Evolutionary conservation across 2,888 invertebrate species (phyloP).

Genomic region (Phortica okadai): DNA sequence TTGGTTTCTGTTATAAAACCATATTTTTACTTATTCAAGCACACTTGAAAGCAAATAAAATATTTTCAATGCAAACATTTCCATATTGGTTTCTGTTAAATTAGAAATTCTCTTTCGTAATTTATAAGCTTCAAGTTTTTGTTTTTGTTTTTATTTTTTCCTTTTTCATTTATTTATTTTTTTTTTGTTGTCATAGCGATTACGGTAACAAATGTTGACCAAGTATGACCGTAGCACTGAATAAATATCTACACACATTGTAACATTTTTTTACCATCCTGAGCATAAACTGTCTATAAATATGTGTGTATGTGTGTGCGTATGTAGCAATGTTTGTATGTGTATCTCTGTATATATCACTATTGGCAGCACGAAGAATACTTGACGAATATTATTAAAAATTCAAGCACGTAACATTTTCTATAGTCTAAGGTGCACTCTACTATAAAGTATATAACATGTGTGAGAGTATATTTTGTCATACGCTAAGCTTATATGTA

Average conservation of each 20-base stretch:
- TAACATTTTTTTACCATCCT: neutral
- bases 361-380: slow-evolving; percentile 16
- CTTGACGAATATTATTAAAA: slow-evolving; percentile 33
- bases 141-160: neutral
- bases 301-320: neutral
- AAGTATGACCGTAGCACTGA: neutral
- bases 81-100: neutral
- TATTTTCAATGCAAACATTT: neutral
- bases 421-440: slow-evolving; percentile 20
- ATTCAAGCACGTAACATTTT: slow-evolving; percentile 37
- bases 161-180: neutral
- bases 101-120: slow-evolving; percentile 19
- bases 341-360: neutral
- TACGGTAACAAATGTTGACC: slow-evolving; percentile 11
- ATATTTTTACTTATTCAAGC: too few species aligned
- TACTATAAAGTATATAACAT: neutral
- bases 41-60: too few species aligned
- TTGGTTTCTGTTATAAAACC: too few species aligned
- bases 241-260: neutral
- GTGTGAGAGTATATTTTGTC: too few species aligned
- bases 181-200: too few species aligned
- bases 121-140: neutral
- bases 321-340: neutral
- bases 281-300: neutral
- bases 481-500: too few species aligned